Evolutionary conservation across 2,113 vertebrate genomes (phyloP).

Genomic region (Porphyrio hochstetteri): DNA sequence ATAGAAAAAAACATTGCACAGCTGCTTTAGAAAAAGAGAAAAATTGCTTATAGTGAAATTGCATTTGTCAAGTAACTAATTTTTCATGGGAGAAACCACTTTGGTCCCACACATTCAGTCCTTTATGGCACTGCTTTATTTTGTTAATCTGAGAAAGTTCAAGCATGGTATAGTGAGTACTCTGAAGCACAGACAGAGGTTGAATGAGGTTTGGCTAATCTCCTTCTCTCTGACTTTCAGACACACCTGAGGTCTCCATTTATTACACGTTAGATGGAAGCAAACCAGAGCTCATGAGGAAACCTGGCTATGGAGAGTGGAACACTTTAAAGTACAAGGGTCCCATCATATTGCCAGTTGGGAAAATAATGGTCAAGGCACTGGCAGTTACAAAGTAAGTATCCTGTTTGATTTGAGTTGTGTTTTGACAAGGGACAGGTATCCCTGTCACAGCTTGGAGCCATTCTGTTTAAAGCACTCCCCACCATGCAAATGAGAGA

Average conservation of each 20-base stretch:
- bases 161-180: neutral
- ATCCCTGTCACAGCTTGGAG: neutral
- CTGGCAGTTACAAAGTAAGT: constrained; percentile 87
- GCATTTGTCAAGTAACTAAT: neutral
- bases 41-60: neutral
- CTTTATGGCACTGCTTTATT: neutral
- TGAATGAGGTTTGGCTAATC: neutral
- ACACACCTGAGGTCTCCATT: constrained; percentile 82
- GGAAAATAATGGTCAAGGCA: constrained; percentile 86
- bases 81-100: neutral
- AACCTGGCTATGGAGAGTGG: constrained; percentile 60
- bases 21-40: neutral
- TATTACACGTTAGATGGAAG: constrained; percentile 92
- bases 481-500: neutral
- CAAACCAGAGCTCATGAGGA: constrained; percentile 81
- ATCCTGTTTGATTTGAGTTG: neutral
- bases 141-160: neutral
- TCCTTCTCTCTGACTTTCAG: constrained; percentile 73
- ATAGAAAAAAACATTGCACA: neutral
- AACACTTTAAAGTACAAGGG: constrained; percentile 82
- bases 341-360: constrained; percentile 83
- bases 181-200: neutral
- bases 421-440: neutral
- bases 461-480: neutral
- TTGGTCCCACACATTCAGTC: neutral